phyloP scores from a whole-genome alignment of 2,797 vertebrate species.

The Distichodus sexfasciatus region DNA sequence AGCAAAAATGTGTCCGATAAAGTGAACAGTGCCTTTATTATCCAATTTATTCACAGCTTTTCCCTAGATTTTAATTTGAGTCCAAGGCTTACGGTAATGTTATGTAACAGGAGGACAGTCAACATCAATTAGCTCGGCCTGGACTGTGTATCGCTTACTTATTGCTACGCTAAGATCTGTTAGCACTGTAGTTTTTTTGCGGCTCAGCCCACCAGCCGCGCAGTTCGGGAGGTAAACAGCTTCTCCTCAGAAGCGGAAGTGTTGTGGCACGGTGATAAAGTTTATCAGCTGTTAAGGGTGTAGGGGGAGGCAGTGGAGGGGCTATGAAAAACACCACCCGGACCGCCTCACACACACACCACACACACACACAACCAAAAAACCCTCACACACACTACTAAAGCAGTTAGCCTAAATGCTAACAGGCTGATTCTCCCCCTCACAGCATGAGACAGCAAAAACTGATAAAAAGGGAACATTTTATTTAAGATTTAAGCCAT shows the following conservation, averaged over 20 bases:
- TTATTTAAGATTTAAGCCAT: no score
- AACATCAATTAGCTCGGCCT: not conserved
- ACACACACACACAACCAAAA: no score
- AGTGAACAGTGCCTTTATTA: no score
- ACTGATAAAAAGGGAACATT: not conserved
- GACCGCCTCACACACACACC: conserved; percentile 15
- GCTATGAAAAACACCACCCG: conserved; percentile 51
- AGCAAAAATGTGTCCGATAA: no score
- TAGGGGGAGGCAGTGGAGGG: conserved; percentile 65
- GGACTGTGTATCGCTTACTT: not conserved
- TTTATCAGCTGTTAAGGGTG: conserved; percentile 70
- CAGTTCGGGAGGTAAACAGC: conserved; percentile 65
- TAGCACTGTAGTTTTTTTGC: not conserved
- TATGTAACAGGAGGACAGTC: not conserved
- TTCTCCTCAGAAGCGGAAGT: conserved; percentile 56
- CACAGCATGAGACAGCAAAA: no score
- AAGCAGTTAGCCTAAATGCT: not conserved
- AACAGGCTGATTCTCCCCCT: conserved; percentile 3
- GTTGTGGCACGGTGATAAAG: conserved; percentile 73
- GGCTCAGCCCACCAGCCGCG: not conserved
- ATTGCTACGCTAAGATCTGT: not conserved
- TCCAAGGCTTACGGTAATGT: no score
- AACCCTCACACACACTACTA: not conserved
- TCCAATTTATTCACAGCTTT: no score
- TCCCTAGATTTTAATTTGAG: no score